A percentile compares a stretch with the other conserved stretches of the same genome.
These are phyloP conservation scores for Dicycla oo DNA, from an alignment of 2,888 invertebrate species.

Conservation along the genomic window DNA sequence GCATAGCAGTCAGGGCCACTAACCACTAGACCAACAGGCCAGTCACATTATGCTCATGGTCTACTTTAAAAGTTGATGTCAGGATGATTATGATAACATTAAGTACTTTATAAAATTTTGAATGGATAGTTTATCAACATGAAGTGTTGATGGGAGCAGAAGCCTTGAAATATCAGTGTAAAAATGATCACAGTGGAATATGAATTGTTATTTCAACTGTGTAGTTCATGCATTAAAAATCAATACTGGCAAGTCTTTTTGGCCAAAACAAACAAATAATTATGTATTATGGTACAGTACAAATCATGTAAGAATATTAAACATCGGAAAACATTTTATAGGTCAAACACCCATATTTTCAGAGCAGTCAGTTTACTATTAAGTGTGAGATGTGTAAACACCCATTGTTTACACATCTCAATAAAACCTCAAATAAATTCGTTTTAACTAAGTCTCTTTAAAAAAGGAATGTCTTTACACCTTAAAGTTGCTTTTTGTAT, in stretches of 20 bases:
- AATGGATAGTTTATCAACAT: constrained; percentile 5
- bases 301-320: not conserved
- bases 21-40: no score
- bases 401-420: no score
- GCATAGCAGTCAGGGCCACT: no score
- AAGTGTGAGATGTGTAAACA: no score
- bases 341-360: no score
- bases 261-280: not conserved
- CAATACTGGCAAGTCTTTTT: not conserved
- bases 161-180: constrained; percentile 15
- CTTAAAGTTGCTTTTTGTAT: no score
- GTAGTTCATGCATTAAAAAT: no score
- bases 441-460: no score
- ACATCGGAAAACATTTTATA: not conserved
- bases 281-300: not conserved
- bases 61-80: constrained; percentile 13
- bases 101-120: constrained; percentile 3
- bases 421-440: no score
- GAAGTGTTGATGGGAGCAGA: constrained; percentile 3
- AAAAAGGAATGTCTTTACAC: no score
- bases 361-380: no score
- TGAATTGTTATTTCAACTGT: not conserved
- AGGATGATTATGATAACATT: not conserved
- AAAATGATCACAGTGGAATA: not conserved
- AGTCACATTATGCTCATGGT: not conserved